Base-by-base conservation (phyloP, 2,797 vertebrate species). In the Hippopotamyrus pictus region DNA sequence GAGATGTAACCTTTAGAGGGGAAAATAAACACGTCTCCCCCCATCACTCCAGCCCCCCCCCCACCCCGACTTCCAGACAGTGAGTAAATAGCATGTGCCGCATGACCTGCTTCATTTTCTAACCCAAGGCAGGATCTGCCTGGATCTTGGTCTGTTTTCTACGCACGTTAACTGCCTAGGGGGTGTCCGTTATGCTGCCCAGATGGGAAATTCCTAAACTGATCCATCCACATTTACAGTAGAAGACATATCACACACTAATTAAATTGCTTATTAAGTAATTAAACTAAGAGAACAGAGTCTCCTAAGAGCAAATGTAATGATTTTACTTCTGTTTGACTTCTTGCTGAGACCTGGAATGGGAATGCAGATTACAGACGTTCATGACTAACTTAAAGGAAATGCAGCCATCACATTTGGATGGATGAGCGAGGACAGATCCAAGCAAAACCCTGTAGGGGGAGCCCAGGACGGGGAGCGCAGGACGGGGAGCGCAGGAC, bases 1-100 rank as follows among this genome's bases (percentile, higher is more conserved):
- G 79, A 83, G 79, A 83, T 22, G 17, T 83, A 83, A 83, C 79
- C 79, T 83, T 83, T 83, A 22, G 79, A 79, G 33, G 19, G 19
- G 44, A 83, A 83, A 44, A 83, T 83, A 83, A 83, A 83, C 73
- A 79, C 1, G 62, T 69, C 62, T 69, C 65, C 65, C 65, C 65
- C 65, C 65, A 73, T 25, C 8, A 11, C 3, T 22, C 22, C 22
- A 22, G 8, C 25, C 22, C 11, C 9, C 22, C 22, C 59, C 22
- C 22, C 25, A 0, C 5, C 54, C 5, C 8, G 25, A 29, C 69
- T 76, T 41, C 69, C 33, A 76, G 69, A 76, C 69, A 41, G 69
- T 76, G 33, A 76, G 69, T 76, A 76, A 76, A 76, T 76, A 76
- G 69, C 69, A 76, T 76, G 29, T 41, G 29, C 33, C 19, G 29